Percentiles rank a stretch among this genome's conserved stretches.
Conservation (phyloP, 2,888 invertebrate genomes). For the Pocota personata region DNA sequence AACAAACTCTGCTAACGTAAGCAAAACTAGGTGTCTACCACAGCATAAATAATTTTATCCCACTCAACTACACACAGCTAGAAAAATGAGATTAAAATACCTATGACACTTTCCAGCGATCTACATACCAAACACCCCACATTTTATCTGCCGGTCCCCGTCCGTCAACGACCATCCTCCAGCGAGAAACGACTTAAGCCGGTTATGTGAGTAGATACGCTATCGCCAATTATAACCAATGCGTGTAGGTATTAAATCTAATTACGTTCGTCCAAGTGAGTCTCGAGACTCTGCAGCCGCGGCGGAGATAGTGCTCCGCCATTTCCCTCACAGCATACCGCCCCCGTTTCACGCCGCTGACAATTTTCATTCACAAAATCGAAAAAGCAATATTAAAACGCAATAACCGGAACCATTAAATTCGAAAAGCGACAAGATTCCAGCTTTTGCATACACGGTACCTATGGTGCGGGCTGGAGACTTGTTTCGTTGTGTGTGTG, state of each 20-base stretch:
- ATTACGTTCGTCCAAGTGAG: conserved; percentile 41
- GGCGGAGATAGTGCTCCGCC: neutral
- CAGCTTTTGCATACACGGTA: conserved; percentile 61
- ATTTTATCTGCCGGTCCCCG: conserved; percentile 24
- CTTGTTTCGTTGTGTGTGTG: neutral
- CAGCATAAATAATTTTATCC: conserved; percentile 3
- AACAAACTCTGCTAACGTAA: neutral
- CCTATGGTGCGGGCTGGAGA: conserved; percentile 35
- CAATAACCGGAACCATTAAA: conserved; percentile 78
- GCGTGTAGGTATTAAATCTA: conserved; percentile 60
- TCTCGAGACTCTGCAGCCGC: neutral
- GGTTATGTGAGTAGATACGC: conserved; percentile 54
- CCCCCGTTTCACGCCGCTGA: neutral
- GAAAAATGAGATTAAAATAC: conserved; percentile 25
- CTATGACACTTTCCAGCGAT: conserved; percentile 33
- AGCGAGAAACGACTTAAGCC: conserved; percentile 35
- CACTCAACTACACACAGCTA: neutral
- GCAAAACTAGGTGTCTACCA: neutral
- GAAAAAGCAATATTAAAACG: conserved; percentile 43
- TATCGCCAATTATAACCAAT: conserved; percentile 53
- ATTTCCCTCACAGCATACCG: neutral
- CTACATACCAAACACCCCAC: conserved; percentile 36
- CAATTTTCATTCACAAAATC: conserved; percentile 59
- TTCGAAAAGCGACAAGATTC: conserved; percentile 77
- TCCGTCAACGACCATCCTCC: conserved; percentile 14